Base-by-base conservation (phyloP, 2,797 vertebrate species). In the Poecilia picta region DNA sequence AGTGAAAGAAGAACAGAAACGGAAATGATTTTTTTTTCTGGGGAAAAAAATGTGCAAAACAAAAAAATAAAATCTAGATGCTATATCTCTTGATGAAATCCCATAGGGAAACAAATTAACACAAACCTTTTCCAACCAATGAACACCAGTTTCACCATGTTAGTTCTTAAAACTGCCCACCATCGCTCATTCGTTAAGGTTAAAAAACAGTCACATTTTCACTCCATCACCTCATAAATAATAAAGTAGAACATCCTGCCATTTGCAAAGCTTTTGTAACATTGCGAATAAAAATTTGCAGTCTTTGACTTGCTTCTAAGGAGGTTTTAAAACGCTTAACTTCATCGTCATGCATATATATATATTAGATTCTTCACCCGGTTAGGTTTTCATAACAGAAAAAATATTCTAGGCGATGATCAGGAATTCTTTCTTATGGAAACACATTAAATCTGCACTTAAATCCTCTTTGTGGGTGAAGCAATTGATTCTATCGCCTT, bases 321-420 rank as follows among this genome's bases (percentile, higher is more conserved):
- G 66, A 57, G 64, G 23, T 55, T 79, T 83, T 1, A 62, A 72
- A 82, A 43, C 23, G 62, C 64, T 78, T 33, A 75, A 64, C 73
- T 71, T 45, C 20, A 72, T 4, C 51, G 74, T 84, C 78, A 79
- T 43, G 66, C 57, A 47, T 13, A 36, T 72, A 73, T 66, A 75
- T 76, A n/a, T 70, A 77, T 83, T 31, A 84, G 75, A 72, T 87
- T 57, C 64, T 84, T 66, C 33, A 80, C 46, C 78, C 72, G 43
- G 59, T 72, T 68, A 70, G 46, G 89, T 93, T 93, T 90, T 91
- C 80, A 90, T 93, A 92, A 91, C 84, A 77, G 72, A 62, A 74
- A 39, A 45, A 64, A 77, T 74, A 28, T 53, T 39, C 59, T 25
- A 47, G 73, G 66, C 53, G 72, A 55, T 47, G 55, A 77, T 71